Percentiles rank a stretch among this genome's conserved stretches.
Evolutionary conservation across 1,140 invertebrate species (phyloP).

Genomic region (Drosophila tropicalis): DNA sequence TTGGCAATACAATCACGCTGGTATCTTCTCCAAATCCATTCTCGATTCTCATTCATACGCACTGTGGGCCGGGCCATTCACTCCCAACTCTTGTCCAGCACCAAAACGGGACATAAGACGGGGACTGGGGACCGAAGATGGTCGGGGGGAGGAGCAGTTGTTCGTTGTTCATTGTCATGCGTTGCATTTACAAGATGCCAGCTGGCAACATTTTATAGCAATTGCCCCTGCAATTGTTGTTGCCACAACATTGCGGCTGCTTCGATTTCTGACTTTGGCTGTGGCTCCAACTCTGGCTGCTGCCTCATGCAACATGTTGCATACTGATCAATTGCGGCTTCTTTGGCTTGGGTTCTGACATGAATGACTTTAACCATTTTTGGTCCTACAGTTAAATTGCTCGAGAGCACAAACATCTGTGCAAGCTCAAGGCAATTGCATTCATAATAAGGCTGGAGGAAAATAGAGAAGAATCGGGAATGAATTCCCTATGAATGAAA

Average conservation of each 20-base stretch:
- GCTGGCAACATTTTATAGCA: constrained; percentile 68
- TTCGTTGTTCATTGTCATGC: constrained; percentile 74
- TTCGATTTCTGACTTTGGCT: constrained; percentile 29
- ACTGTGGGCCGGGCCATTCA: constrained; percentile 61
- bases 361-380: constrained; percentile 81
- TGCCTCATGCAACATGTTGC: constrained; percentile 70
- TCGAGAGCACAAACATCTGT: constrained; percentile 63
- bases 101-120: constrained; percentile 46
- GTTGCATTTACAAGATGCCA: constrained; percentile 82
- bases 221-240: constrained; percentile 72
- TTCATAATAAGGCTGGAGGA: constrained; percentile 62
- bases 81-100: constrained; percentile 49
- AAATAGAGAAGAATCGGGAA: background rate
- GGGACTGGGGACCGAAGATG: background rate
- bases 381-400: constrained; percentile 78
- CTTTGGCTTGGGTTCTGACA: constrained; percentile 56
- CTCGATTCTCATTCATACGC: constrained; percentile 68
- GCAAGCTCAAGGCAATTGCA: constrained; percentile 64
- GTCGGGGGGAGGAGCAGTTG: constrained; percentile 18
- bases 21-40: constrained; percentile 34
- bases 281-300: constrained; percentile 35
- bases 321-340: constrained; percentile 79
- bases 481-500: constrained; percentile 65
- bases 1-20: constrained; percentile 34
- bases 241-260: constrained; percentile 79